Evolutionary conservation across 1,140 invertebrate genomes (phyloP).

Genomic region (Drosophila micromelanica): DNA sequence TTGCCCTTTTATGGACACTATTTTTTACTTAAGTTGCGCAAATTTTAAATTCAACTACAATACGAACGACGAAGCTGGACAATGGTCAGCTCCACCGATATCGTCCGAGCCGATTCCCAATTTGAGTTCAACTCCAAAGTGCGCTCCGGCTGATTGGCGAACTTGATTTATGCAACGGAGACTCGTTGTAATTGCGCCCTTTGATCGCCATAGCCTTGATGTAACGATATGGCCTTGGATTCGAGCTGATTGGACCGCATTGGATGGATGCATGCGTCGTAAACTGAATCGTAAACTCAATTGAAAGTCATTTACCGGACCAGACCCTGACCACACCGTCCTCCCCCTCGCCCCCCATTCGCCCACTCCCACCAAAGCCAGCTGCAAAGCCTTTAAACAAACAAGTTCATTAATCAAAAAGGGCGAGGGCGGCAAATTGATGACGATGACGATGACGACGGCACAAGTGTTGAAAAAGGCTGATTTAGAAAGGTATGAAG

Average conservation of each 20-base stretch:
- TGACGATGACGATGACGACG: background rate
- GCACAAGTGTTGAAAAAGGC: constrained; percentile 11
- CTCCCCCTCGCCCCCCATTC: background rate
- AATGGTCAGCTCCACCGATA: background rate
- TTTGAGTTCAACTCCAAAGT: background rate
- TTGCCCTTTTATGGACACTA: constrained; percentile 27
- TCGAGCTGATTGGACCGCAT: background rate
- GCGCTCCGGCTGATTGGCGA: constrained; percentile 18
- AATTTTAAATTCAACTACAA: constrained; percentile 1
- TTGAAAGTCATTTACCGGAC: constrained; percentile 19
- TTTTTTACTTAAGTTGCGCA: background rate
- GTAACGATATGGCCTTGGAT: constrained; percentile 16
- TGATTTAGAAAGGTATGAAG: constrained; percentile 6
- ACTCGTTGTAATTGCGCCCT: constrained; percentile 28
- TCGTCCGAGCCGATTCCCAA: constrained; percentile 5
- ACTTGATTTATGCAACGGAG: constrained; percentile 20
- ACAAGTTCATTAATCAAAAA: constrained; percentile 35
- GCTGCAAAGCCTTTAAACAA: constrained; percentile 17
- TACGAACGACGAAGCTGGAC: background rate
- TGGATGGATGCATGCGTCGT: constrained; percentile 5
- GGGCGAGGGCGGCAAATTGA: constrained; percentile 16
- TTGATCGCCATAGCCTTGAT: constrained; percentile 26
- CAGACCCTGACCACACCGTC: background rate
- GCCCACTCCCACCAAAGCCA: background rate
- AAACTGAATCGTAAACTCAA: constrained; percentile 7